Base-by-base conservation (phyloP, 1,140 invertebrate species). In the Drosophila sulfurigaster region DNA sequence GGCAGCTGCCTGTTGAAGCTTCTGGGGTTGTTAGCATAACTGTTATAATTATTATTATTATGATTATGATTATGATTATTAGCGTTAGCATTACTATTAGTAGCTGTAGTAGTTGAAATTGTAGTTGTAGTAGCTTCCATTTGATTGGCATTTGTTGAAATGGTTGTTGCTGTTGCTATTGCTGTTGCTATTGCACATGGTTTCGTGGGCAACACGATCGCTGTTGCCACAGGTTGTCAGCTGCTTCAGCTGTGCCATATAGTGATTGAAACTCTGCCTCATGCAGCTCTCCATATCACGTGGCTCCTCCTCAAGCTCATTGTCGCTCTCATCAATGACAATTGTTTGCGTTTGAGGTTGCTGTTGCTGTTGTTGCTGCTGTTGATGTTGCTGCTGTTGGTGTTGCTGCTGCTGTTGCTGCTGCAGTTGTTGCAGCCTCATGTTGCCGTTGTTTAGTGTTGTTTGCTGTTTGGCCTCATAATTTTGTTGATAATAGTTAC, bases 61-160 rank as follows among this genome's bases (percentile, higher is more conserved):
- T 66, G 77, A 66, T 45, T 48, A 10, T 71, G 58, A 49, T 57
- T 56, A 38, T 63, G 62, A 58, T 32, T 35, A 52, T 51, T 77
- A 73, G 13, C 48, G 59, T 67, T 64, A 57, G 41, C 20, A 56
- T 35, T 71, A 56, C 25, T 76, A 78, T 78, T 85, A 78, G 56
- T 81, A 62, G 81, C 70, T 76, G 64, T 76, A 58, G 62, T 73
- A 59, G 76, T 83, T 70, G 81, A 78, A 49, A 49, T 82, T 76
- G 82, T 81, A 62, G 72, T 79, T 68, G 83, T 88, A 78, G 78
- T 88, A 88, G 83, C 83, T 72, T 88, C 83, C 80, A 71, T 88
- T 88, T 75, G 79, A 88, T 88, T 88, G 83, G 82, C 76, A 87
- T 87, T 88, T 64, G 70, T 83, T 79, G 74, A 56, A 58, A 73